Base-by-base conservation (phyloP, 1,140 invertebrate genomes). In the Drosophila bipectinata region DNA sequence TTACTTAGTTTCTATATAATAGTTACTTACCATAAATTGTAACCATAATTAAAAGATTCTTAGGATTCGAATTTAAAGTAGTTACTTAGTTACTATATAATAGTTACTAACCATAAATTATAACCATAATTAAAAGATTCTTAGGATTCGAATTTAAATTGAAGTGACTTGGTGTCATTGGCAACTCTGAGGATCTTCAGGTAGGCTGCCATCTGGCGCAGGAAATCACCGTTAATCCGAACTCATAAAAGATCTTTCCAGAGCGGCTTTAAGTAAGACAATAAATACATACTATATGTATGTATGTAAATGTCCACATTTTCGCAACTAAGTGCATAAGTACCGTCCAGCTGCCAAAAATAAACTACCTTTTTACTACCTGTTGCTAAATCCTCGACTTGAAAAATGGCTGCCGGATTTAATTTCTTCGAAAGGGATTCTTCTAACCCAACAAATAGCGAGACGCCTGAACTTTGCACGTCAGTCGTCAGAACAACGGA, bases 141-240 rank as follows among this genome's bases (percentile, higher is more conserved):
- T 9, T n/a, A 30, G 30, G 9, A 15, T 8, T 32, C 5, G 14
- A 7, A 63, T 21, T 9, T 3, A 24, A 26, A 34, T 49, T 15
- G 28, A 12, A 4, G 34, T 7, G 1, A 14, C 28, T 63, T 14
- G 9, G 24, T 10, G 44, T 18, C 63, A 34, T 64, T 53, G 49
- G 15, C 58, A 82, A 44, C 73, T 28, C 78, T 56, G 10, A 8
- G 12, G n/a, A 68, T 15, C 8, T 10, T 9, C 64, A 57, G 66
- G 66, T 69, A 69, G 63, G 34, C 14, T 41, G 39, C 73, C 79
- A 81, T 81, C 78, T 81, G 78, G 61, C 68, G 53, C 76, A 61
- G 8, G 18, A 32, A 72, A 61, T 72, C 71, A 82, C 78, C 48
- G 79, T 80, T 80, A 82, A 80, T 61, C 67, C 67, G 10, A 12